phyloP scores from a whole-genome alignment of 2,797 vertebrate genomes.

The Dendrocincla fuliginosa region DNA sequence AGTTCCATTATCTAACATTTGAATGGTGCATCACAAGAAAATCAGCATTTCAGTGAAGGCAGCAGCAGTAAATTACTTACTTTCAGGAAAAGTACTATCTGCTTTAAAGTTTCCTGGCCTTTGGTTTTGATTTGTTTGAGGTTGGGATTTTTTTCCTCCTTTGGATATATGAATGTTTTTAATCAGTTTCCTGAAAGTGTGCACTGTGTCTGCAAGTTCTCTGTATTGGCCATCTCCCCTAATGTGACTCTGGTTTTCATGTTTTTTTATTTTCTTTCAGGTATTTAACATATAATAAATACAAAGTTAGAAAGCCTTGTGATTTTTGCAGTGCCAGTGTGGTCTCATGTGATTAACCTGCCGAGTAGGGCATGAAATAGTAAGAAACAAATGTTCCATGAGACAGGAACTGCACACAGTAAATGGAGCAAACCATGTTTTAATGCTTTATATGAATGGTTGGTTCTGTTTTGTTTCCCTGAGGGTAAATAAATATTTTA shows the following conservation, averaged over 20 bases:
- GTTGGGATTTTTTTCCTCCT: not conserved
- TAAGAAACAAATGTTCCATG: constrained; percentile 23
- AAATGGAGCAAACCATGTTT: constrained; percentile 4
- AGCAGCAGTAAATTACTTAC: not conserved
- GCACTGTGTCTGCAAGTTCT: not conserved
- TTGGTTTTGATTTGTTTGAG: not conserved
- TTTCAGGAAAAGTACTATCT: not conserved
- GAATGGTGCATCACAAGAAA: not conserved
- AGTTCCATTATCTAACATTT: not conserved
- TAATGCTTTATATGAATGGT: not conserved
- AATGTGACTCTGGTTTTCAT: not conserved
- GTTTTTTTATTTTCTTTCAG: not conserved
- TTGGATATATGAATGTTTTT: not conserved
- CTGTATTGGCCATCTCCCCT: not conserved
- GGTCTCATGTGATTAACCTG: not conserved
- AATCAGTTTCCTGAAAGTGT: not conserved
- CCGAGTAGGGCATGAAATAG: not conserved
- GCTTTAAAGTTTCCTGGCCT: not conserved
- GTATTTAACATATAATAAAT: not conserved
- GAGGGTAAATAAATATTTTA: not conserved
- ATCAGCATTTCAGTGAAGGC: not conserved
- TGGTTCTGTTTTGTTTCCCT: not conserved
- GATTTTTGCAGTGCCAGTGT: not conserved
- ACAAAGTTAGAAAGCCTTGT: not conserved
- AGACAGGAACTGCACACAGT: not conserved